These are phyloP conservation scores for Toxostoma redivivum DNA, from an alignment of 2,113 vertebrate genomes.

Conservation along the genomic window DNA sequence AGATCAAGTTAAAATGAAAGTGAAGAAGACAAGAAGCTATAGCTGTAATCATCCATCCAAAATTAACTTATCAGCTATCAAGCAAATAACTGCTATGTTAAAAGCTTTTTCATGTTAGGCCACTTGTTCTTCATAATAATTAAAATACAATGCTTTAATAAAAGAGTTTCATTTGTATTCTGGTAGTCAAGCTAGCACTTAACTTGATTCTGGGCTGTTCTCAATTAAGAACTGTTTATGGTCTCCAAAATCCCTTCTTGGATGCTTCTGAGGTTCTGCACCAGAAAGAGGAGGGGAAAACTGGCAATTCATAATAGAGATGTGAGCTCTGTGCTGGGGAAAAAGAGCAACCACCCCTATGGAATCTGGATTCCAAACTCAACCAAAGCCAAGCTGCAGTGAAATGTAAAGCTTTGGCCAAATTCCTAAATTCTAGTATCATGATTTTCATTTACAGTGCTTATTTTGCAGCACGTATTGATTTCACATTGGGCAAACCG, in stretches of 20 bases:
- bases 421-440: not conserved
- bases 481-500: not conserved
- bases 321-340: not conserved
- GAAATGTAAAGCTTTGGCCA: conserved; percentile 1
- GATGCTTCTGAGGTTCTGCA: not conserved
- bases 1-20: not conserved
- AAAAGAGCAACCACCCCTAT: not conserved
- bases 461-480: not conserved
- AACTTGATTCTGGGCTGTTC: conserved; percentile 9
- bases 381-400: not conserved
- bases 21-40: not conserved
- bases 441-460: not conserved
- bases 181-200: not conserved
- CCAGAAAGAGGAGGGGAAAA: not conserved
- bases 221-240: conserved; percentile 32
- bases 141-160: not conserved
- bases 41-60: not conserved
- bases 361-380: not conserved
- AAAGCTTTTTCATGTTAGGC: not conserved
- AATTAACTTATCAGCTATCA: not conserved
- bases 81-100: not conserved
- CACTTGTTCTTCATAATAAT: not conserved
- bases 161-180: not conserved
- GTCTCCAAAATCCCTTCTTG: conserved; percentile 10
- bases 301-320: not conserved